phyloP scores from a whole-genome alignment of 2,113 vertebrate genomes.

The Platycercus adscitus region DNA sequence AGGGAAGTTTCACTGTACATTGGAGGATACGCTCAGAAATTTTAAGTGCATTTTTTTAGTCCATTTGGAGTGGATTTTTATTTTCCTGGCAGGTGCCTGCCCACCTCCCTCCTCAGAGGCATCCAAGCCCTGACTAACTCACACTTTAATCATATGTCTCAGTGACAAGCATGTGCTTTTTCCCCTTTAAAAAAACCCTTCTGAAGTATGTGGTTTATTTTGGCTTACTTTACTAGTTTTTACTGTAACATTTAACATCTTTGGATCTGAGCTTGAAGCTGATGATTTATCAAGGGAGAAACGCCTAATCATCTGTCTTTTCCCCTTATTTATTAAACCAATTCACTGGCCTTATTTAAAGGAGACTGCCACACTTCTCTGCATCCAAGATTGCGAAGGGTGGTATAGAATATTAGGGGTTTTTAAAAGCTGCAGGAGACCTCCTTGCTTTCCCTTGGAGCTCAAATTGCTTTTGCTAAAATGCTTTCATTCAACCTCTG shows the following conservation, averaged over 20 bases:
- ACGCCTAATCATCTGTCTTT: slow-evolving; percentile 36
- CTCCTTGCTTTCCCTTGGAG: not conserved
- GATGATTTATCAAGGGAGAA: slow-evolving; percentile 15
- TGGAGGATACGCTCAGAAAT: slow-evolving; percentile 52
- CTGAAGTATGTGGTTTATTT: slow-evolving; percentile 21
- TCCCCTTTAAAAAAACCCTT: slow-evolving; percentile 34
- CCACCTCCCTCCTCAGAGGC: slow-evolving; percentile 48
- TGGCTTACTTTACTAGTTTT: not conserved
- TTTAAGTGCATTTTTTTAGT: slow-evolving; percentile 63
- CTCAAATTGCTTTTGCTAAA: not conserved
- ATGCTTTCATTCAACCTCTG: not conserved
- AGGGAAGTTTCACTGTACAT: slow-evolving; percentile 36
- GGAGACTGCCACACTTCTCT: not conserved
- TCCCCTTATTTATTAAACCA: slow-evolving; percentile 12
- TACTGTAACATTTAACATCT: slow-evolving; percentile 42
- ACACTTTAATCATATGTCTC: slow-evolving; percentile 59
- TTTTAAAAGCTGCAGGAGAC: not conserved
- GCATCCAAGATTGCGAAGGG: not conserved
- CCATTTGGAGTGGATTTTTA: slow-evolving; percentile 64
- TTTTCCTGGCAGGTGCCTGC: slow-evolving; percentile 73
- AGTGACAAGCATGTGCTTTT: slow-evolving; percentile 26
- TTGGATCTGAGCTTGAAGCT: slow-evolving; percentile 39
- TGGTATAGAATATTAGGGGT: not conserved
- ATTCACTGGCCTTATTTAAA: slow-evolving; percentile 30
- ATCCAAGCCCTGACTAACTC: slow-evolving; percentile 69